phyloP scores from a whole-genome alignment of 2,888 invertebrate genomes.

The Axea sp. region DNA sequence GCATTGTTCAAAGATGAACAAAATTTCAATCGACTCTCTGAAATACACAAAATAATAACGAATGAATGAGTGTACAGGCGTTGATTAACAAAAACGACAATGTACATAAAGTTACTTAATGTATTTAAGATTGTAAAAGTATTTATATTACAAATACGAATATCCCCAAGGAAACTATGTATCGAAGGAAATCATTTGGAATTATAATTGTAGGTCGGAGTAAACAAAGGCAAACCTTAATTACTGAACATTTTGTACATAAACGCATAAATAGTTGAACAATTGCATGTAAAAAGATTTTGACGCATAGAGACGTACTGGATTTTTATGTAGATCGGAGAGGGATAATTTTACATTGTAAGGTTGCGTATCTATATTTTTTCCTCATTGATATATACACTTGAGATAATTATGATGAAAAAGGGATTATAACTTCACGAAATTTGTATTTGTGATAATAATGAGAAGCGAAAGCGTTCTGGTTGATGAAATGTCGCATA shows the following conservation, averaged over 20 bases:
- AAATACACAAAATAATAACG: not conserved
- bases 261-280: conserved; percentile 26
- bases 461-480: conserved; percentile 5
- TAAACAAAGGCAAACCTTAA: not conserved
- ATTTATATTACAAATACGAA: conserved; percentile 38
- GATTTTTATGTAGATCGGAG: conserved; percentile 32
- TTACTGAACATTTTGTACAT: conserved; percentile 43
- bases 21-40: too few relatives aligned
- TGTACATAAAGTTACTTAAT: conserved; percentile 51
- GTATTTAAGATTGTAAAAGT: conserved; percentile 38
- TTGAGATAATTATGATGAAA: conserved; percentile 21
- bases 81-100: conserved; percentile 13
- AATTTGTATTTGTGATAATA: conserved; percentile 40
- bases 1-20: too few relatives aligned
- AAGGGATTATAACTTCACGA: conserved; percentile 11
- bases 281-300: conserved; percentile 32
- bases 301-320: conserved; percentile 16
- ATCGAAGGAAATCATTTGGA: not conserved
- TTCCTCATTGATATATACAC: conserved; percentile 30
- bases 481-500: conserved; percentile 19
- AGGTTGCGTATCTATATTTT: conserved; percentile 48
- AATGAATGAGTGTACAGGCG: conserved; percentile 33
- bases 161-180: not conserved
- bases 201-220: too few relatives aligned
- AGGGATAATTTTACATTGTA: conserved; percentile 40